Percentiles rank a stretch among this genome's conserved stretches.
Conservation (phyloP, 2,888 invertebrate genomes). For the Tinea pellionella region DNA sequence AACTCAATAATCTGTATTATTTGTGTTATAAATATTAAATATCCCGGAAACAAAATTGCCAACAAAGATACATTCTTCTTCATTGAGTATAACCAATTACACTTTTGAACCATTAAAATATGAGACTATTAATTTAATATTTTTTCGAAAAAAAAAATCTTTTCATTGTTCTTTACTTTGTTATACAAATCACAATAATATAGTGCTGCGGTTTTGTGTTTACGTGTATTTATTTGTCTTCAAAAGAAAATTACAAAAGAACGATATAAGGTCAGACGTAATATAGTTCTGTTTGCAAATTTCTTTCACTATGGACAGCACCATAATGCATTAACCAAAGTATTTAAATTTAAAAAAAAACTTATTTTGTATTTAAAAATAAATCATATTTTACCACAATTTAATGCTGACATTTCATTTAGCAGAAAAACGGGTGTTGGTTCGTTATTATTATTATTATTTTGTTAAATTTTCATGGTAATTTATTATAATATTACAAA, state of each 20-base stretch:
- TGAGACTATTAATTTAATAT: not conserved
- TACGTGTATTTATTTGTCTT: not conserved
- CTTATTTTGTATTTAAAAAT: too few species aligned
- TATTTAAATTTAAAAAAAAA: too few species aligned
- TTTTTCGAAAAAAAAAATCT: not conserved
- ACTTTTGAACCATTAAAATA: not conserved
- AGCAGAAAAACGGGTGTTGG: too few species aligned
- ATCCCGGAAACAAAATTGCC: too few species aligned
- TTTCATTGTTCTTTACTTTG: not conserved
- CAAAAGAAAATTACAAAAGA: conserved; percentile 1
- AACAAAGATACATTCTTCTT: too few species aligned
- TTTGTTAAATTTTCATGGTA: too few species aligned
- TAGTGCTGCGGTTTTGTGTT: not conserved
- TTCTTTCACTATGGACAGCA: not conserved
- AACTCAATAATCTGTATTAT: too few species aligned
- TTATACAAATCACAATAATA: conserved; percentile 1
- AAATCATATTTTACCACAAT: too few species aligned
- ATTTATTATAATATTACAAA: too few species aligned
- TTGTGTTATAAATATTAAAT: too few species aligned
- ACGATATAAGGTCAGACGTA: not conserved
- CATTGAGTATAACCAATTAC: not conserved
- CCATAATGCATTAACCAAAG: not conserved
- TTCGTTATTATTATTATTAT: too few species aligned
- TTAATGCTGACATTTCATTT: too few species aligned
- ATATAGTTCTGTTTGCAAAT: not conserved